These are phyloP conservation scores for Thelaira solivaga DNA, from an alignment of 2,888 invertebrate genomes.

Conservation along the genomic window DNA sequence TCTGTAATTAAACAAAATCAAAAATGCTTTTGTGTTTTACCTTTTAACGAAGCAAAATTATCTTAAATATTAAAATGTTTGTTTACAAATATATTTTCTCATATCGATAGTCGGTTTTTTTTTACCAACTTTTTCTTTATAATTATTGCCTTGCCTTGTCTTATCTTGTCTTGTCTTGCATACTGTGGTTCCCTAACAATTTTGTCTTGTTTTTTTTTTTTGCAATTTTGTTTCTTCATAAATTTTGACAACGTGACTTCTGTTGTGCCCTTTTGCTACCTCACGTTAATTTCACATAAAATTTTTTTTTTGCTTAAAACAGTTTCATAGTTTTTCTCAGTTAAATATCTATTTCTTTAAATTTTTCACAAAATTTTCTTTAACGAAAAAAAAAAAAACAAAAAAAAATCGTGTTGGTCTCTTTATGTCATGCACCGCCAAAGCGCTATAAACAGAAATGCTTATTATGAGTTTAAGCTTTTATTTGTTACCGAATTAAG, in stretches of 20 bases:
- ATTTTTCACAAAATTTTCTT: conserved; percentile 23
- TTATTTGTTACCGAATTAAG: not conserved
- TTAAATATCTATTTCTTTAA: not conserved
- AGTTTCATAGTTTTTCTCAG: conserved; percentile 29
- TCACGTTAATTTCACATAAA: conserved; percentile 58
- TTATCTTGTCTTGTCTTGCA: conserved; percentile 41
- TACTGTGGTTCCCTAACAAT: conserved; percentile 22
- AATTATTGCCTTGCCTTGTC: conserved; percentile 52
- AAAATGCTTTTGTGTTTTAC: no score
- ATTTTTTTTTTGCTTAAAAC: conserved; percentile 22
- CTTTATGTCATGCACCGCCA: not conserved
- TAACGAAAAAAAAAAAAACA: not conserved
- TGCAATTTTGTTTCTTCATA: not conserved
- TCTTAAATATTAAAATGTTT: not conserved
- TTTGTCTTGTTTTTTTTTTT: conserved; percentile 7
- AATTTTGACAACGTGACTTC: conserved; percentile 61
- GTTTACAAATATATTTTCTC: conserved; percentile 32
- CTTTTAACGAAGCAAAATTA: not conserved
- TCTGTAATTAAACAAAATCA: no score
- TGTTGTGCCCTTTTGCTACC: conserved; percentile 61
- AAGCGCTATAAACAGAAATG: not conserved
- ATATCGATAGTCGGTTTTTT: conserved; percentile 25
- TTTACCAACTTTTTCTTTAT: conserved; percentile 3
- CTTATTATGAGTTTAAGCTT: not conserved
- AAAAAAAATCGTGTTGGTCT: conserved; percentile 36